Evolutionary conservation across 2,113 vertebrate genomes (phyloP), one percentile per base, ranked within the genome.

Genomic region (Cryptomyrus ogoouensis): DNA sequence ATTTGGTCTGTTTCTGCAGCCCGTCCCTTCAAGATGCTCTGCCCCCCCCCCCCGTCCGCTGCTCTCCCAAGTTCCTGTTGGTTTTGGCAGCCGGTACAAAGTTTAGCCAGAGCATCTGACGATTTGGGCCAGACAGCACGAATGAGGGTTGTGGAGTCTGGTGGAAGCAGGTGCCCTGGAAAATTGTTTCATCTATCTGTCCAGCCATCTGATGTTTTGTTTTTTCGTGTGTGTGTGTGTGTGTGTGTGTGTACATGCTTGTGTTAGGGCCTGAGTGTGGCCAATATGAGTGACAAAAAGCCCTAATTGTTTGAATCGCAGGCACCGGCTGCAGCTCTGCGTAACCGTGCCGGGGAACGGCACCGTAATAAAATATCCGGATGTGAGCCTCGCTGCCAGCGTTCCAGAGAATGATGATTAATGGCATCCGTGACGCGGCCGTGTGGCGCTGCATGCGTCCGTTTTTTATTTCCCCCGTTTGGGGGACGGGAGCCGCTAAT

Each of bases 281-380:
- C 44, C 42, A 46, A n/a, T 84, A 21, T 31, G 13, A 87, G 47
- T n/a, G 21, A 39, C 31, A 8, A 53, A 87, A 88, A 19, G 35
- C 17, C 35, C 93, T 93, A 95, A 96, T 95, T 94, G 95, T 95
- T 93, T 93, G 92, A 94, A 92, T 95, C 95, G 92, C 93, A 95
- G 94, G 93, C 95, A 94, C 95, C 90, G 91, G 95, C 95, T 95
- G 94, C 95, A 93, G 94, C 94, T 95, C 93, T 94, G 93, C 89
- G 83, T 93, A 95, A 96, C 95, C 96, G 95, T 97, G 95, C 96
- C 96, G 95, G 96, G 96, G 95, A 96, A 96, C 94, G 95, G 95
- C 95, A 94, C 95, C 95, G 94, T 97, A 96, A 97, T 97, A 96
- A 96, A 95, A 96, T 95, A 96, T 96, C 96, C 95, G 96, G 96